Evolutionary conservation across 2,888 invertebrate species (phyloP).

Genomic region (Agonum fuliginosum): DNA sequence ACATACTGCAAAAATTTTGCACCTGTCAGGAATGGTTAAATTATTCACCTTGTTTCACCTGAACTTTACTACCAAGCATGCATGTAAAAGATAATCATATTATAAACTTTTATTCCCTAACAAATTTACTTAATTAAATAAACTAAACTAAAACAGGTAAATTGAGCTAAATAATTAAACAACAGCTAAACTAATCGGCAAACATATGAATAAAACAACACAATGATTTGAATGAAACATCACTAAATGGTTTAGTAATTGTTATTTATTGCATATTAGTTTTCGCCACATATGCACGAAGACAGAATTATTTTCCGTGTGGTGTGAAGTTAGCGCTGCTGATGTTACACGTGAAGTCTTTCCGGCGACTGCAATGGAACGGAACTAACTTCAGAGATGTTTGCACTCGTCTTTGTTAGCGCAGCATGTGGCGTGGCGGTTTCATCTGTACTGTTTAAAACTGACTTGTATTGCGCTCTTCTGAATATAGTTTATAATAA

Average conservation of each 20-base stretch:
- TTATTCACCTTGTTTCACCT: too few species aligned
- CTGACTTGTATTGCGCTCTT: slow-evolving; percentile 21
- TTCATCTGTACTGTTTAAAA: slow-evolving; percentile 30
- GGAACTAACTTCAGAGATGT: slow-evolving; percentile 38
- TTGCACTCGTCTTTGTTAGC: slow-evolving; percentile 33
- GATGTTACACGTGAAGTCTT: slow-evolving; percentile 20
- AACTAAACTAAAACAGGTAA: slow-evolving; percentile 11
- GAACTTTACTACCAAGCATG: not conserved
- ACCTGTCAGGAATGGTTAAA: not conserved
- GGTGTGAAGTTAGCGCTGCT: not conserved
- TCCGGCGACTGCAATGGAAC: slow-evolving; percentile 32
- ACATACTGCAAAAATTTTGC: not conserved
- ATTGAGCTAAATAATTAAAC: not conserved
- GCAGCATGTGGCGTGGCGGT: slow-evolving; percentile 13
- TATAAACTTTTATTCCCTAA: not conserved
- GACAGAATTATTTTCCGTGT: not conserved
- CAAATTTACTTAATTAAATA: slow-evolving; percentile 27
- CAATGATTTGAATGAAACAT: not conserved
- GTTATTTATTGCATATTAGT: not conserved
- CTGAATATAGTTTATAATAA: slow-evolving; percentile 34
- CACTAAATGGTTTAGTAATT: not conserved
- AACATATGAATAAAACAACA: not conserved
- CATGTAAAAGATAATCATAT: not conserved
- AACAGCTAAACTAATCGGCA: not conserved
- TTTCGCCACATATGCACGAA: not conserved